Evolutionary conservation across 2,797 vertebrate species (phyloP).

Genomic region (Petrocephalus schoutedeni): DNA sequence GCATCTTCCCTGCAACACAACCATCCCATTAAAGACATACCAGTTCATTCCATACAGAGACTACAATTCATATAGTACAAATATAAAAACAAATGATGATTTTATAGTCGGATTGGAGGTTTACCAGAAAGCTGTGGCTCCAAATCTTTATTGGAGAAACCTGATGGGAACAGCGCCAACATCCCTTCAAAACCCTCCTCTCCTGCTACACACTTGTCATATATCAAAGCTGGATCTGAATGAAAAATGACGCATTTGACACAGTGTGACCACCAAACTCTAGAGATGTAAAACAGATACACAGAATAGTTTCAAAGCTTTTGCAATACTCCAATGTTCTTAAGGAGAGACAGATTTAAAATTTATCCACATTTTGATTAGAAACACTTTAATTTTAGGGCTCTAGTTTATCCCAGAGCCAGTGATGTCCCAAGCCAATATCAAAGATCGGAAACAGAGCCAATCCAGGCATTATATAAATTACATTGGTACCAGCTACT

Average conservation of each 20-base stretch:
- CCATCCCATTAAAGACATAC: not conserved
- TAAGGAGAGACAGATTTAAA: not conserved
- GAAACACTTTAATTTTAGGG: not conserved
- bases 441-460: not conserved
- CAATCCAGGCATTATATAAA: not conserved
- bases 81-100: not conserved
- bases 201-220: conserved; percentile 84
- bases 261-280: not conserved
- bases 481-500: not conserved
- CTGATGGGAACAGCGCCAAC: conserved; percentile 76
- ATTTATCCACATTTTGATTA: not conserved
- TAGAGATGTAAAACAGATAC: not conserved
- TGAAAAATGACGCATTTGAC: not conserved
- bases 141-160: conserved; percentile 76
- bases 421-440: not conserved
- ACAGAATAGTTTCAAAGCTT: not conserved
- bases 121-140: conserved; percentile 93
- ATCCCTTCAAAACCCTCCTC: conserved; percentile 86
- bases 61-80: not conserved
- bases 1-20: conserved; percentile 80
- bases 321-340: not conserved
- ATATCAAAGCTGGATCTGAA: conserved; percentile 85
- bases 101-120: conserved; percentile 11
- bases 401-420: not conserved
- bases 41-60: not conserved